Conservation (phyloP, 2,113 vertebrate species). For the Hylia prasina region DNA sequence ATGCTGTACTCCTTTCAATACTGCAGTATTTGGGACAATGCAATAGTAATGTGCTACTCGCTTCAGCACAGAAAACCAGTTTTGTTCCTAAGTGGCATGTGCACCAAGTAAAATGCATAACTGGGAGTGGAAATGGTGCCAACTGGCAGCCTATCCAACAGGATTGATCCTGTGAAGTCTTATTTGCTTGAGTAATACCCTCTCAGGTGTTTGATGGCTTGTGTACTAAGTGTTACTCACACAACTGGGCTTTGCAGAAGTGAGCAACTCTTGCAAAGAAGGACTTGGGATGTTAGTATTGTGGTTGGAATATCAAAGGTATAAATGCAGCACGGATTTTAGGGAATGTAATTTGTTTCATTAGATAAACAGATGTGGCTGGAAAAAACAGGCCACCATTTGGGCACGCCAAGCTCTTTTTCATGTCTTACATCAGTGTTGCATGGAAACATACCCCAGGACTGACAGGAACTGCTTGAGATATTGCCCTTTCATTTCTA, state of each 20-base stretch:
- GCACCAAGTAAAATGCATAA: not conserved
- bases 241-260: not conserved
- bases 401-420: not conserved
- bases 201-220: not conserved
- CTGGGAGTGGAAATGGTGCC: not conserved
- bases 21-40: not conserved
- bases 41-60: not conserved
- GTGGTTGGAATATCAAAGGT: not conserved
- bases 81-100: not conserved
- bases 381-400: not conserved
- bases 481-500: slow-evolving; percentile 16
- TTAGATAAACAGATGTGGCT: not conserved
- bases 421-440: not conserved
- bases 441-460: not conserved
- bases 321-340: not conserved
- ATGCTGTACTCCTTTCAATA: not conserved
- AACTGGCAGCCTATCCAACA: not conserved
- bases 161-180: not conserved
- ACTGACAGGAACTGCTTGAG: not conserved
- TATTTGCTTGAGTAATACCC: not conserved
- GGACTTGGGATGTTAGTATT: not conserved
- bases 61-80: not conserved
- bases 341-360: not conserved
- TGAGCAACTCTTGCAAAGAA: not conserved
- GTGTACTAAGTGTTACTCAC: not conserved